Evolutionary conservation across 2,113 vertebrate species (phyloP).

Genomic region (Condylura cristata): DNA sequence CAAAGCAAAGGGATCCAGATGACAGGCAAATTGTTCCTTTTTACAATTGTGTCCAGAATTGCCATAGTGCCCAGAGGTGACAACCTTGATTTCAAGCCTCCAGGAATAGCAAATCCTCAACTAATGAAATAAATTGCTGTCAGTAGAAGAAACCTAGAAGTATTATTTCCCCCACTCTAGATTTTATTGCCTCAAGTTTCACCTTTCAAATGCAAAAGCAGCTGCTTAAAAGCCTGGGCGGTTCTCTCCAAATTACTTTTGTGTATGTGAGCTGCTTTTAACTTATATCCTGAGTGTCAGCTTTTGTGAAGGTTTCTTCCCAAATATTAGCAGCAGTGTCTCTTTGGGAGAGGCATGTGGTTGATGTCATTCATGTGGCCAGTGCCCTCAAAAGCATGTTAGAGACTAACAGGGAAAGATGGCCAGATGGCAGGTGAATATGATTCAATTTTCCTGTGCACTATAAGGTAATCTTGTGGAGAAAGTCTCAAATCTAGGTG

Average conservation of each 20-base stretch:
- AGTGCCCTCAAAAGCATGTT: background rate
- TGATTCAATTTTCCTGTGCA: background rate
- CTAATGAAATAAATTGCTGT: background rate
- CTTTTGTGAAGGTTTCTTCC: background rate
- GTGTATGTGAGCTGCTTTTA: conserved; percentile 16
- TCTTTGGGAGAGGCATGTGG: background rate
- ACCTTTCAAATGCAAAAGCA: conserved; percentile 38
- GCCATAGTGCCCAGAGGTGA: background rate
- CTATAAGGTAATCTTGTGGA: background rate
- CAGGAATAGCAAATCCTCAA: background rate
- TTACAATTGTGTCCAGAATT: background rate
- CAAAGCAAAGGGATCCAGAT: background rate
- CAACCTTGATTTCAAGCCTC: background rate
- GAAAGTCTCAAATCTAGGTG: background rate
- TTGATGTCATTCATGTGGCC: background rate
- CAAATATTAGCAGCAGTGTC: background rate
- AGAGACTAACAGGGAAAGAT: background rate
- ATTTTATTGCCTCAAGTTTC: conserved; percentile 40
- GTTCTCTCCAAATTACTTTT: conserved; percentile 51
- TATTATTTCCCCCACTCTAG: background rate
- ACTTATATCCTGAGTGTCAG: background rate
- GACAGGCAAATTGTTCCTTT: background rate
- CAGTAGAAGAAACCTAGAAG: background rate
- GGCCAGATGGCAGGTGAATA: background rate
- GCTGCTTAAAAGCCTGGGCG: conserved; percentile 31